Evolutionary conservation across 2,888 invertebrate genomes (phyloP).

Genomic region (Thereva nobilitata): DNA sequence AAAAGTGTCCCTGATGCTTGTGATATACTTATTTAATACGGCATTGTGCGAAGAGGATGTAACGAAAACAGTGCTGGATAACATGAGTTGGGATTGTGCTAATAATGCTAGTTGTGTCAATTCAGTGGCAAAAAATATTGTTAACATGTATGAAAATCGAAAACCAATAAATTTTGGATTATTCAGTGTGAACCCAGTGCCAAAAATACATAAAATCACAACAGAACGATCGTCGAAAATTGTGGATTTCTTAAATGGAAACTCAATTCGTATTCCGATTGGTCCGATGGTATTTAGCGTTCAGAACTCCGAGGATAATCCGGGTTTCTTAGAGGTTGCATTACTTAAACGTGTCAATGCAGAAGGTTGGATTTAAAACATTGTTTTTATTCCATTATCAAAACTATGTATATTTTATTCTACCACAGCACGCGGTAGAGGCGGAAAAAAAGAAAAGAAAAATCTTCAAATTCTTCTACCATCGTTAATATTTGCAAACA

Average conservation of each 20-base stretch:
- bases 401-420: conserved; percentile 45
- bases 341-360: conserved; percentile 60
- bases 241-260: conserved; percentile 53
- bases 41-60: conserved; percentile 3
- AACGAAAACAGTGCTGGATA: conserved; percentile 46
- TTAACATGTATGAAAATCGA: conserved; percentile 61
- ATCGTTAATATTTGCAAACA: conserved; percentile 70
- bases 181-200: conserved; percentile 63
- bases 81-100: conserved; percentile 61
- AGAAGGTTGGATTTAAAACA: conserved; percentile 61
- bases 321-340: conserved; percentile 56
- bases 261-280: conserved; percentile 55
- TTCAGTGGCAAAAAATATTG: conserved; percentile 60
- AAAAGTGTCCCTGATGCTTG: conserved; percentile 2
- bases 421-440: conserved; percentile 46
- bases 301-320: conserved; percentile 55
- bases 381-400: conserved; percentile 59
- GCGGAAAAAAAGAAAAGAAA: conserved; percentile 62
- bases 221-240: conserved; percentile 50
- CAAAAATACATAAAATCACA: conserved; percentile 44
- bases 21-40: conserved; percentile 4
- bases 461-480: conserved; percentile 68
- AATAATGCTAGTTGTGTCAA: conserved; percentile 67
- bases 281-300: conserved; percentile 57
- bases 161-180: conserved; percentile 63